These are phyloP conservation scores for Chloebia gouldiae DNA, from an alignment of 2,113 vertebrate genomes.

Conservation along the genomic window DNA sequence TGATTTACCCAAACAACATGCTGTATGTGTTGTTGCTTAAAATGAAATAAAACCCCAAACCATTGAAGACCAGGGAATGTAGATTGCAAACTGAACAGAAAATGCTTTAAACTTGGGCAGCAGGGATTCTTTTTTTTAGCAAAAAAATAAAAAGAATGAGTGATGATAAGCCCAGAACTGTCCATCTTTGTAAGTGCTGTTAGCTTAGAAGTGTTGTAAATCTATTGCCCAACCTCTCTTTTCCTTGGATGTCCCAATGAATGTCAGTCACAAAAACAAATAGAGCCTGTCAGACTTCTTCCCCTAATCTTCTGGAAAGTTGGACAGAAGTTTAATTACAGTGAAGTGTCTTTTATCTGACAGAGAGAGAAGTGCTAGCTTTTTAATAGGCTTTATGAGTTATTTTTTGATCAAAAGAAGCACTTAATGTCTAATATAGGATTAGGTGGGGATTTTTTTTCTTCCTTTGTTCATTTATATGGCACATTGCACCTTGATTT, in stretches of 20 bases:
- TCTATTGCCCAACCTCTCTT: background rate
- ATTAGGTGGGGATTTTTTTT: background rate
- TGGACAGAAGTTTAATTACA: constrained; percentile 40
- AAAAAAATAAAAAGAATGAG: background rate
- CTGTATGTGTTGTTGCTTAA: background rate
- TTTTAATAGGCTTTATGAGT: constrained; percentile 47
- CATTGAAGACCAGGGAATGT: background rate
- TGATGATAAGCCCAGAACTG: background rate
- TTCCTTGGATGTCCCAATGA: background rate
- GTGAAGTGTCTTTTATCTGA: constrained; percentile 55
- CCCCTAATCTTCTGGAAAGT: constrained; percentile 17
- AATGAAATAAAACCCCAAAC: background rate
- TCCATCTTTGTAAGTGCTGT: constrained; percentile 19
- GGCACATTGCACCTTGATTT: constrained; percentile 40
- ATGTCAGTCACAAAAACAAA: background rate
- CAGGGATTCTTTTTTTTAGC: background rate
- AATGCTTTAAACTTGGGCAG: background rate
- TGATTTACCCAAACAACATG: background rate
- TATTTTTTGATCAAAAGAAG: constrained; percentile 62
- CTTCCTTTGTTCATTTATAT: background rate
- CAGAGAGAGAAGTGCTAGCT: constrained; percentile 9
- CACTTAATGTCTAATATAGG: constrained; percentile 56
- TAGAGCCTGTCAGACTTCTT: background rate
- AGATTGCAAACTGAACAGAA: background rate
- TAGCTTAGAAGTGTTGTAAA: background rate